phyloP scores from a whole-genome alignment of 2,797 vertebrate species.

The Percopsis omiscomaycus region DNA sequence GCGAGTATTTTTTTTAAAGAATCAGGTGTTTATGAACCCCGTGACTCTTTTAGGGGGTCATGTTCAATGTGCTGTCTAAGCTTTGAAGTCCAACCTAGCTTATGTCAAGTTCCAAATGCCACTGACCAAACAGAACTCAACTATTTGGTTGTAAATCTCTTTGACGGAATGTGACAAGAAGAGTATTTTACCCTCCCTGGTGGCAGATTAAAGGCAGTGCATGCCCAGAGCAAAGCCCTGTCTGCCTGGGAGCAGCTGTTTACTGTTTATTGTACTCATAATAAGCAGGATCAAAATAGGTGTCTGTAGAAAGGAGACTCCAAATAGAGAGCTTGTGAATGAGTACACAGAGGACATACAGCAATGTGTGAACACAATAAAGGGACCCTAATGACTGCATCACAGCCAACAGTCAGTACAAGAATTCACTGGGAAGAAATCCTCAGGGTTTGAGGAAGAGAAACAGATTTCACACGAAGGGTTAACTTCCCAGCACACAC shows the following conservation, averaged over 20 bases:
- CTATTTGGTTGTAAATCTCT: slow-evolving; percentile 31
- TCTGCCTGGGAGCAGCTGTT: slow-evolving; percentile 6
- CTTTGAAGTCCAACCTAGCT: not conserved
- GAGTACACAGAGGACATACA: slow-evolving; percentile 8
- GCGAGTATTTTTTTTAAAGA: too few species aligned
- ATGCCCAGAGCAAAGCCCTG: not conserved
- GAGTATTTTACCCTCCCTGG: slow-evolving; percentile 8
- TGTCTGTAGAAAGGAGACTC: slow-evolving; percentile 18
- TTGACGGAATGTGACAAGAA: slow-evolving; percentile 15
- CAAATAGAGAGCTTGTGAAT: slow-evolving; percentile 13
- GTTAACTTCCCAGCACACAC: too few species aligned
- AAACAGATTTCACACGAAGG: too few species aligned
- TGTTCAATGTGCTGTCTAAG: not conserved
- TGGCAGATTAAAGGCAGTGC: not conserved
- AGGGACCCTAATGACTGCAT: too few species aligned
- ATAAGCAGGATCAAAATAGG: slow-evolving; percentile 35
- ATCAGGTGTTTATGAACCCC: too few species aligned
- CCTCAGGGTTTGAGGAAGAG: too few species aligned
- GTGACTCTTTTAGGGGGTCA: not conserved
- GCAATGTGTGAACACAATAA: too few species aligned
- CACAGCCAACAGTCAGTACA: too few species aligned
- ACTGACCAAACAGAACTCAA: not conserved
- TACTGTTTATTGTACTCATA: not conserved
- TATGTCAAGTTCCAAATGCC: not conserved
- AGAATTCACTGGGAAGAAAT: too few species aligned